These are phyloP conservation scores for Thalpophila matura DNA, from an alignment of 2,888 invertebrate genomes.

Conservation along the genomic window DNA sequence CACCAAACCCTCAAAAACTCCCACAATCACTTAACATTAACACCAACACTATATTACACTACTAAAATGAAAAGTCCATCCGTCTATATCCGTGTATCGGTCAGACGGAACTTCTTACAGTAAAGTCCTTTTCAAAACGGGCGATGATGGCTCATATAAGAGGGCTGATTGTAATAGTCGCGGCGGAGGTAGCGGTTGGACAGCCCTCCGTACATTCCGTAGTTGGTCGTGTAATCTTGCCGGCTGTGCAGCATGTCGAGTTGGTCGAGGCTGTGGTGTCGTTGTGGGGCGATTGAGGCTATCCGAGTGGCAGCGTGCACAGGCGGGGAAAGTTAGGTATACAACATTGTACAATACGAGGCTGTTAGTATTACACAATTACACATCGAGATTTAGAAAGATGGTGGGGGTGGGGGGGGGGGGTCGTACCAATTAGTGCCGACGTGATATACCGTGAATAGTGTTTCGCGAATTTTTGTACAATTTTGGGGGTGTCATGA, in stretches of 20 bases:
- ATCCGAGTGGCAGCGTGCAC: constrained; percentile 83
- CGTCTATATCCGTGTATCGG: constrained; percentile 86
- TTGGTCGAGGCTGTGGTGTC: constrained; percentile 88
- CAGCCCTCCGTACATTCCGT: constrained; percentile 75
- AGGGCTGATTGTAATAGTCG: constrained; percentile 82
- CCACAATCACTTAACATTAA: constrained; percentile 69
- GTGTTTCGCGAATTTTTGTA: too few relatives aligned
- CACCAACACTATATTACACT: constrained; percentile 73
- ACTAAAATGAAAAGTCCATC: constrained; percentile 76
- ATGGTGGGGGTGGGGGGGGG: too few relatives aligned
- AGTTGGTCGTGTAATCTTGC: constrained; percentile 80
- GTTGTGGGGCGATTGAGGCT: constrained; percentile 77
- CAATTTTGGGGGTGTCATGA: too few relatives aligned
- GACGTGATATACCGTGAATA: too few relatives aligned
- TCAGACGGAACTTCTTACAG: constrained; percentile 88
- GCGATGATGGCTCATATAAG: constrained; percentile 85
- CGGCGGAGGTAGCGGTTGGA: constrained; percentile 79
- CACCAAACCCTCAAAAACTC: constrained; percentile 61
- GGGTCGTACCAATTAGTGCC: too few relatives aligned
- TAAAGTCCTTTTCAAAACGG: constrained; percentile 90
- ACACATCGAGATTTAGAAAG: too few relatives aligned
- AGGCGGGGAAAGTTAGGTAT: constrained; percentile 52
- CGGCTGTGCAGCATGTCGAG: constrained; percentile 86
- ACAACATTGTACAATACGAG: not conserved
- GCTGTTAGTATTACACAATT: too few relatives aligned